A percentile compares a stretch with the other conserved stretches of the same genome.
Conservation (phyloP, 2,113 vertebrate species). For the Cyphotilapia sp. region DNA sequence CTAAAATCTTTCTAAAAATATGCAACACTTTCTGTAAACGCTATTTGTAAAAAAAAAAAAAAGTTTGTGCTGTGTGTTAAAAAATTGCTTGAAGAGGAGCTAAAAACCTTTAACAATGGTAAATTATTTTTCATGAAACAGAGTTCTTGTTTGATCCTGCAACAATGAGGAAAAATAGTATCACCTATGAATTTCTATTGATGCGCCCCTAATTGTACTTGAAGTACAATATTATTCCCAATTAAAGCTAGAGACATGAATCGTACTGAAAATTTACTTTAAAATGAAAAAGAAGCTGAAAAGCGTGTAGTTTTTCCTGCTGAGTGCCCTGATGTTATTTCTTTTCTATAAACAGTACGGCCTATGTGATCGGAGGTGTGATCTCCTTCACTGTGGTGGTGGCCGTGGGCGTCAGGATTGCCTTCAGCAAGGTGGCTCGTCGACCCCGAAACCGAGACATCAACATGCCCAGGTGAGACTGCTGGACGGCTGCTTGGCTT, state of each 20-base stretch:
- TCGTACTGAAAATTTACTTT: neutral
- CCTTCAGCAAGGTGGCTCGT: conserved; percentile 85
- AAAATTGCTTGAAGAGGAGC: neutral
- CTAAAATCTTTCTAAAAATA: neutral
- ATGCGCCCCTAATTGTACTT: neutral
- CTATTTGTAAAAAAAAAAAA: neutral
- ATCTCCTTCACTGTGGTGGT: conserved; percentile 85
- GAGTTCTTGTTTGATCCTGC: neutral
- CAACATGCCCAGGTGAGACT: conserved; percentile 82
- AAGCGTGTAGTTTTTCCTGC: neutral
- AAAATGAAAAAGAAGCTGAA: neutral
- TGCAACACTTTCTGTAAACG: rapidly evolving
- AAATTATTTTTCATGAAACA: neutral
- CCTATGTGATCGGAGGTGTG: conserved; percentile 86
- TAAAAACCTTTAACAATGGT: neutral
- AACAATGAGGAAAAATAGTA: neutral
- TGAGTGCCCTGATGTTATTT: neutral
- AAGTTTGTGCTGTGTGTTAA: neutral
- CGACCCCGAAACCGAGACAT: conserved; percentile 80
- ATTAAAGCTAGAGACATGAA: neutral
- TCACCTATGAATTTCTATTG: neutral
- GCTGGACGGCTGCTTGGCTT: neutral
- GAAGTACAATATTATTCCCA: neutral
- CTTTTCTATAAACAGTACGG: conserved; percentile 61
- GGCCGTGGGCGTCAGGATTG: conserved; percentile 81